phyloP scores from a whole-genome alignment of 2,797 vertebrate genomes.

The Peromyscus nudipes region DNA sequence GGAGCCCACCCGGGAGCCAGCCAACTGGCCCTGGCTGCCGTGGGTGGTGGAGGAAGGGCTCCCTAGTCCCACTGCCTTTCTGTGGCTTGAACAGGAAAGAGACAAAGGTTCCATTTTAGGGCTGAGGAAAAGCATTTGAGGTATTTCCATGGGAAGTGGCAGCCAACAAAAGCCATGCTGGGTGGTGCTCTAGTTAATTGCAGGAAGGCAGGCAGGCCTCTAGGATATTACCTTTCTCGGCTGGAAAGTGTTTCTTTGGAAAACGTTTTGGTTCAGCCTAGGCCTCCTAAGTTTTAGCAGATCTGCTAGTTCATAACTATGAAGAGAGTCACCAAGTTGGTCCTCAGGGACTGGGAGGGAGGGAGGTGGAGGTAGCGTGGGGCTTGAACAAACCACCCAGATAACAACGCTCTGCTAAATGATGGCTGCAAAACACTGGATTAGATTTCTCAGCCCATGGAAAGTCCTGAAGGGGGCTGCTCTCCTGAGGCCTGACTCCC shows the following conservation, averaged over 20 bases:
- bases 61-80: constrained; percentile 64
- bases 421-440: constrained; percentile 78
- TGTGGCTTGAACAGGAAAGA: constrained; percentile 79
- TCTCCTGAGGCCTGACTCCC: not conserved
- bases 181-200: constrained; percentile 83
- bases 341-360: constrained; percentile 53
- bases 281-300: constrained; percentile 78
- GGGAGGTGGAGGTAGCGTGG: not conserved
- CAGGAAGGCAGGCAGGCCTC: constrained; percentile 82
- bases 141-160: constrained; percentile 83
- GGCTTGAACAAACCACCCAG: constrained; percentile 52
- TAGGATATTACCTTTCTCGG: constrained; percentile 84
- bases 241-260: constrained; percentile 84
- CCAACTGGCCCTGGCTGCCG: not conserved
- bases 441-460: constrained; percentile 72
- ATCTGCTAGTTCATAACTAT: constrained; percentile 77
- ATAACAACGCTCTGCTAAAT: constrained; percentile 76
- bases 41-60: constrained; percentile 57
- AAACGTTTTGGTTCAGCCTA: constrained; percentile 78
- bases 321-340: constrained; percentile 66
- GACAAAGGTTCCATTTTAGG: constrained; percentile 81
- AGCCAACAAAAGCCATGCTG: constrained; percentile 81
- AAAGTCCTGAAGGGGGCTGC: constrained; percentile 70
- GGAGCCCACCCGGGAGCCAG: constrained; percentile 62
- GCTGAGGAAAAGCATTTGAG: constrained; percentile 84